Evolutionary conservation across 1,140 invertebrate species (phyloP).

Genomic region (Hirudo medicinalis): DNA sequence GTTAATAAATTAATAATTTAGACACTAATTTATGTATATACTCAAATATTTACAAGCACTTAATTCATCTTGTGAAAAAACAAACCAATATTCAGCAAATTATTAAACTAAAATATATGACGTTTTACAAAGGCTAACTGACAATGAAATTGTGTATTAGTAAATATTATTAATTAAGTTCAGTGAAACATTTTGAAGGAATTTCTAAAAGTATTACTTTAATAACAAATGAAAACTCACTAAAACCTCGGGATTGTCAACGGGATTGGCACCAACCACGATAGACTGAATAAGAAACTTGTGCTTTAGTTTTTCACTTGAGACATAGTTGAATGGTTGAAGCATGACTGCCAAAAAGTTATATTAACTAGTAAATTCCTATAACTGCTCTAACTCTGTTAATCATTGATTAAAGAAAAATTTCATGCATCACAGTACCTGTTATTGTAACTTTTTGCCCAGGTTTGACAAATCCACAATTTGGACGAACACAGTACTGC

Average conservation of each 20-base stretch:
- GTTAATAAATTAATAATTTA: too few species aligned
- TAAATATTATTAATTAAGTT: too few species aligned
- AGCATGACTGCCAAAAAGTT: constrained; percentile 8
- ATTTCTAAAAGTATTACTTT: not conserved
- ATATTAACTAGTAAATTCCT: not conserved
- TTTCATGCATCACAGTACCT: constrained; percentile 1
- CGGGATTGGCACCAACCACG: not conserved
- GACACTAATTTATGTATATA: too few species aligned
- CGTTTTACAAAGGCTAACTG: too few species aligned
- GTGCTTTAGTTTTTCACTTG: constrained; percentile 16
- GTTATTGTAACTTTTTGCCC: constrained; percentile 1
- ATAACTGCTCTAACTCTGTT: not conserved
- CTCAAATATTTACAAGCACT: too few species aligned
- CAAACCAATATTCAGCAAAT: too few species aligned
- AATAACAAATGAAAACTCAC: constrained; percentile 1
- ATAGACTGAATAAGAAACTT: constrained; percentile 17
- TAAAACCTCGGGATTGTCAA: constrained; percentile 10
- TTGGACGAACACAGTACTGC: constrained; percentile 18
- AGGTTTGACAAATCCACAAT: constrained; percentile 10
- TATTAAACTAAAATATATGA: too few species aligned
- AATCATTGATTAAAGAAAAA: not conserved
- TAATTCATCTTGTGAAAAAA: too few species aligned
- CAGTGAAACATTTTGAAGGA: not conserved
- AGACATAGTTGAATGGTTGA: constrained; percentile 9
- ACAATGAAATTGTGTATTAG: too few species aligned